Evolutionary conservation across 2,797 vertebrate genomes (phyloP).

Genomic region (Acestrorhynchus altus): DNA sequence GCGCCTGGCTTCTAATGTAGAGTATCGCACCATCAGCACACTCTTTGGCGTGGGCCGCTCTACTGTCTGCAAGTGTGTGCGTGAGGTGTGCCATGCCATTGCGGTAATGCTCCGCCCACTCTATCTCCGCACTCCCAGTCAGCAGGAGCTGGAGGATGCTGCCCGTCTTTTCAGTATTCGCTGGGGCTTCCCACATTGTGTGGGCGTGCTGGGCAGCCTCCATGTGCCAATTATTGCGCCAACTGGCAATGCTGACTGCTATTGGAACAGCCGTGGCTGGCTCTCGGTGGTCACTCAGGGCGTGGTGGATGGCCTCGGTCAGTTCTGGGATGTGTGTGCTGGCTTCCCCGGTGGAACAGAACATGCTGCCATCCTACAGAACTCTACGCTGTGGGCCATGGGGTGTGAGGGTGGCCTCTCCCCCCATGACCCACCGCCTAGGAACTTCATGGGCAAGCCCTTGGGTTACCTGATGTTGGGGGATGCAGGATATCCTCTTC

Average conservation of each 20-base stretch:
- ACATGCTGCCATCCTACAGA: slow-evolving; percentile 74
- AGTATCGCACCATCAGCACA: slow-evolving; percentile 76
- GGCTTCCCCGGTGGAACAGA: slow-evolving; percentile 80
- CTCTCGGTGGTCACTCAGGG: slow-evolving; percentile 75
- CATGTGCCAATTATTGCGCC: slow-evolving; percentile 79
- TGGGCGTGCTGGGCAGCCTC: slow-evolving; percentile 75
- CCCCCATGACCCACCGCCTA: slow-evolving; percentile 45
- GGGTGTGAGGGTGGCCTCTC: slow-evolving; percentile 72
- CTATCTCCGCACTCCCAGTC: slow-evolving; percentile 68
- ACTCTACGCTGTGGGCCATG: slow-evolving; percentile 73
- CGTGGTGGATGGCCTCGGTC: slow-evolving; percentile 74
- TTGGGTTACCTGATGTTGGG: slow-evolving; percentile 78
- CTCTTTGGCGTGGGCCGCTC: slow-evolving; percentile 78
- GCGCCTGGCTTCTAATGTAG: slow-evolving; percentile 79
- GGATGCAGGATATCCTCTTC: slow-evolving; percentile 74
- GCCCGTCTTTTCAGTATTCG: slow-evolving; percentile 68
- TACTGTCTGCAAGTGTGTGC: slow-evolving; percentile 75
- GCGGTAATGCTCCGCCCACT: slow-evolving; percentile 73
- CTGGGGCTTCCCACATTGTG: slow-evolving; percentile 76
- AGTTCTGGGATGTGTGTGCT: slow-evolving; percentile 84
- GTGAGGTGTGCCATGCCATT: slow-evolving; percentile 79
- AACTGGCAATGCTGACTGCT: slow-evolving; percentile 67
- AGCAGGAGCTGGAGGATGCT: slow-evolving; percentile 75
- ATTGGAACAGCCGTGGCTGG: slow-evolving; percentile 78
- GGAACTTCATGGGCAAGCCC: slow-evolving; percentile 72